Percentiles rank a stretch among this genome's conserved stretches.
Evolutionary conservation across 2,888 invertebrate species (phyloP).

Genomic region (Leptopterna dolabrata): DNA sequence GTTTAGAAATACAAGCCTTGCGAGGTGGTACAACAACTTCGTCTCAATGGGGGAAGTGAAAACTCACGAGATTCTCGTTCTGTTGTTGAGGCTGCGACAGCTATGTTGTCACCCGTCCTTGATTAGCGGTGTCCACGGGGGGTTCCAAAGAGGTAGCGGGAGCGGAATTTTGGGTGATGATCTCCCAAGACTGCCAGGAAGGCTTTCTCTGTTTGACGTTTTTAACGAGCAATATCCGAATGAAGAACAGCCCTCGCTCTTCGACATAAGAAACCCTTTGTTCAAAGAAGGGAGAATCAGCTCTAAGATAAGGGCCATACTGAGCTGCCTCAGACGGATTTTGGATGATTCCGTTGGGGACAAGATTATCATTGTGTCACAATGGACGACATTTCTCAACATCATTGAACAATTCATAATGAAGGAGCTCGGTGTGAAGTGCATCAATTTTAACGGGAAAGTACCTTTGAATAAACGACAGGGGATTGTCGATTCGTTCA

Average conservation of each 20-base stretch:
- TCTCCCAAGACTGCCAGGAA: neutral
- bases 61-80: constrained; percentile 78
- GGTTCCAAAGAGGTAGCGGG: neutral
- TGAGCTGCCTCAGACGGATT: neutral
- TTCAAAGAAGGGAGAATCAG: neutral
- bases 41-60: constrained; percentile 67
- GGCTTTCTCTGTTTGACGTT: neutral
- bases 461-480: constrained; percentile 80
- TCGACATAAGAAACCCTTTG: neutral
- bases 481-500: constrained; percentile 78
- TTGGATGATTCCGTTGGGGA: constrained; percentile 67
- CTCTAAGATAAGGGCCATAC: neutral
- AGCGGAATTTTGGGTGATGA: neutral
- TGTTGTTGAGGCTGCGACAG: constrained; percentile 87
- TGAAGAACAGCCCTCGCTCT: neutral
- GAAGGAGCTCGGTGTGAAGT: constrained; percentile 68
- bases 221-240: neutral
- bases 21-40: constrained; percentile 70
- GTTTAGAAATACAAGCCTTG: constrained; percentile 69
- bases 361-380: constrained; percentile 89
- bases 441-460: constrained; percentile 79
- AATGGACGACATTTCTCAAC: constrained; percentile 87
- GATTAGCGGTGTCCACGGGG: constrained; percentile 70
- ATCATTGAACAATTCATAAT: constrained; percentile 78
- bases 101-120: constrained; percentile 90